phyloP scores from a whole-genome alignment of 2,113 vertebrate genomes.

The Sturnus vulgaris region DNA sequence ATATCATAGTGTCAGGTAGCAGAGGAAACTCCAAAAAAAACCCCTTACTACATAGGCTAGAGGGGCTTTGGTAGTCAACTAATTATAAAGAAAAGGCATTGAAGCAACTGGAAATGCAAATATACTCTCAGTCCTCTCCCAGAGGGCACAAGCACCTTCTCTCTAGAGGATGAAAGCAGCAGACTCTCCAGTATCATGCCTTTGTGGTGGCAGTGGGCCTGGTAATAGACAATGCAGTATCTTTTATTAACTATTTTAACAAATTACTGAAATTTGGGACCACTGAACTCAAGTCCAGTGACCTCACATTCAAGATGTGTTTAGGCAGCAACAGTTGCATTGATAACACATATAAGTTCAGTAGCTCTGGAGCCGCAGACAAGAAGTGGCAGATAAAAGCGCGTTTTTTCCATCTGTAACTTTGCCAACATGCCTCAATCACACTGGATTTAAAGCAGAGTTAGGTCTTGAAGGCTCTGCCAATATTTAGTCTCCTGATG shows the following conservation, averaged over 20 bases:
- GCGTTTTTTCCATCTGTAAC: background rate
- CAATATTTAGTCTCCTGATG: background rate
- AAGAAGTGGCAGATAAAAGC: background rate
- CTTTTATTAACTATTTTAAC: background rate
- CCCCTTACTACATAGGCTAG: fast-evolving
- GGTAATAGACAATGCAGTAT: background rate
- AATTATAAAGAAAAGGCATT: background rate
- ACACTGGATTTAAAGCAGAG: background rate
- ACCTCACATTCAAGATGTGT: background rate
- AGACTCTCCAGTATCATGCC: background rate
- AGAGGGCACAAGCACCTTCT: background rate
- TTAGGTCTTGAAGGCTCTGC: background rate
- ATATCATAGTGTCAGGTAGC: background rate
- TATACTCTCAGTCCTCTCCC: background rate
- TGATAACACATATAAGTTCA: background rate
- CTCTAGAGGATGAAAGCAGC: background rate
- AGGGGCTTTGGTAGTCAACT: background rate
- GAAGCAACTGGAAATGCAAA: background rate
- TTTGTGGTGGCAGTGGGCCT: background rate
- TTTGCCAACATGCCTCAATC: background rate
- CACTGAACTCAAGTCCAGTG: background rate
- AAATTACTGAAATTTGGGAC: background rate
- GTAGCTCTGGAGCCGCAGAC: background rate
- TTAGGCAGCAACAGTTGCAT: background rate
- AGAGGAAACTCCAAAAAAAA: background rate